Evolutionary conservation across 2,797 vertebrate species (phyloP), one percentile per base, ranked within the genome.

Genomic region (Lithobates sylvaticus): DNA sequence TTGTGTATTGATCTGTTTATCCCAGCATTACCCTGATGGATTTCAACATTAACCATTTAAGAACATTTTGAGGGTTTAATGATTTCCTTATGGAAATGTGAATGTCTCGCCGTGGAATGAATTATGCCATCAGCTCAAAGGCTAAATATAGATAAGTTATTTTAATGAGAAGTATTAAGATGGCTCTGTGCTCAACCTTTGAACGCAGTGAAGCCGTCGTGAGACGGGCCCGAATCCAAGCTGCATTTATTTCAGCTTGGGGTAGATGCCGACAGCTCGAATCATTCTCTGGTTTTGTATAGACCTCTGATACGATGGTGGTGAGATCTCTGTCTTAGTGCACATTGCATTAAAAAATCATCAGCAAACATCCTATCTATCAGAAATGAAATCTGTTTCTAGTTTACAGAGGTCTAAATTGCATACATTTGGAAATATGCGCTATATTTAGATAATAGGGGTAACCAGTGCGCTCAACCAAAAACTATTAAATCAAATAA

Each of bases 21-120:
- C 71, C 58, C 68, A 69, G 68, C 84, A 76, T 81, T 81, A 76
- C 61, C 15, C 58, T 81, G 84, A 86, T 86, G 78, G 71, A 81
- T 81, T 86, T 75, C 77, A 13, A 69, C n/a, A n/a, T 86, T 86
- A 86, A 86, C 84, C 78, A 76, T 81, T 86, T 81, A 54, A 76
- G 70, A 74, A 26, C 84, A 39, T 74, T 27, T 54, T 58, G n/a
- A 75, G 21, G 58, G 36, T 80, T 68, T 76, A 74, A 76, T 64
- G 70, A 64, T 54, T 74, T 80, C 79, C 44, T 65, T 67, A 42
- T 72, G 50, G 54, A 79, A 84, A 74, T 73, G 74, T 79, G 36
- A 73, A 18, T 79, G 69, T 47, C 50, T 65, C 50, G 42, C 75
- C 76, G 27, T 26, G 10, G 47, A 79, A 81, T 75, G 84, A 67